Percentiles rank a stretch among this genome's conserved stretches.
phyloP scores from a whole-genome alignment of 2,888 invertebrate species.

The Lordiphosa andalusiaca region DNA sequence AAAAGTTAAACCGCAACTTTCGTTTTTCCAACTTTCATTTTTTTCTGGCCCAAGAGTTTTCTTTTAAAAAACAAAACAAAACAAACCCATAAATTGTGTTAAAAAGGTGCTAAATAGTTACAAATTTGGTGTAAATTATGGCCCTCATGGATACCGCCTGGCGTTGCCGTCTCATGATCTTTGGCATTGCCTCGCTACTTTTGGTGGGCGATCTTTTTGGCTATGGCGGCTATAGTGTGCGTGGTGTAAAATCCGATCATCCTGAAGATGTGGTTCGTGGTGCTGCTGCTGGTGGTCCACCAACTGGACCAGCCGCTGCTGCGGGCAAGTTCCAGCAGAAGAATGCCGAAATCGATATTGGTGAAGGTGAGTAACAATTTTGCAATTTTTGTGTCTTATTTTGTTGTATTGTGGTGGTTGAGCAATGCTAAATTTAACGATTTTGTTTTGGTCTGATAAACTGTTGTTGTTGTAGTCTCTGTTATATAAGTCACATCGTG shows the following conservation, averaged over 20 bases:
- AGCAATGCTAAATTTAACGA: constrained; percentile 41
- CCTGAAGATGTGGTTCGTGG: constrained; percentile 49
- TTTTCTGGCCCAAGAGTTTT: constrained; percentile 41
- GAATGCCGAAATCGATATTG: constrained; percentile 79
- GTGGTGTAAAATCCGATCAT: constrained; percentile 78
- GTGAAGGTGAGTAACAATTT: constrained; percentile 77
- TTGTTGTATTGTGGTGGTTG: constrained; percentile 22
- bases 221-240: constrained; percentile 76
- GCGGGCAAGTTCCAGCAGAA: constrained; percentile 78
- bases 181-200: constrained; percentile 77
- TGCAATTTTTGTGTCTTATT: constrained; percentile 11
- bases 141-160: constrained; percentile 78
- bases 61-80: constrained; percentile 25
- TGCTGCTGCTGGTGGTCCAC: constrained; percentile 41
- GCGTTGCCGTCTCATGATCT: constrained; percentile 80
- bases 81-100: constrained; percentile 3
- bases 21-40: constrained; percentile 70
- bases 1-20: constrained; percentile 50
- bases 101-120: constrained; percentile 23
- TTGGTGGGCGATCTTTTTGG: constrained; percentile 80
- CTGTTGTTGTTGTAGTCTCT: constrained; percentile 8
- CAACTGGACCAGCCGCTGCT: constrained; percentile 63
- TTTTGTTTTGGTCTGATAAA: constrained; percentile 19
- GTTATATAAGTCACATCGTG: constrained; percentile 23
- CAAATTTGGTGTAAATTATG: constrained; percentile 32